A percentile compares a stretch with the other conserved stretches of the same genome.
Evolutionary conservation across 2,888 invertebrate genomes (phyloP).

Genomic region (Timandra comae): DNA sequence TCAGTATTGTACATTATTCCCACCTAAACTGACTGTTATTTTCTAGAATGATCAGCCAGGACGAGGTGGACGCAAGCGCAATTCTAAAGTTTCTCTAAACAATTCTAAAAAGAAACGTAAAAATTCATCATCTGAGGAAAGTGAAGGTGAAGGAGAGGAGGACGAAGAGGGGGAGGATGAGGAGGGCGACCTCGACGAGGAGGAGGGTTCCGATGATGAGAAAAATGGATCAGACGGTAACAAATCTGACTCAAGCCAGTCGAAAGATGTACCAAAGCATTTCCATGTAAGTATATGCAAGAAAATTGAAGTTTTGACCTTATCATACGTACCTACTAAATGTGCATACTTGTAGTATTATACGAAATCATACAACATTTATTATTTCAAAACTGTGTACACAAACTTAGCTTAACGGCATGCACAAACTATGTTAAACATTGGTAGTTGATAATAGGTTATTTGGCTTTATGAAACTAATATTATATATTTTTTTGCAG

Average conservation of each 20-base stretch:
- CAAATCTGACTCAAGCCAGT: slow-evolving; percentile 73
- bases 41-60: slow-evolving; percentile 50
- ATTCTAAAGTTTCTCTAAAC: slow-evolving; percentile 47
- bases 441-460: no score
- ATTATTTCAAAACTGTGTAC: no score
- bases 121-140: slow-evolving; percentile 64
- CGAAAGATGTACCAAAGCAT: slow-evolving; percentile 75
- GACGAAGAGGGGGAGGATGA: slow-evolving; percentile 65
- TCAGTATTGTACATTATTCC: no score
- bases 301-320: no score
- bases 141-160: slow-evolving; percentile 60
- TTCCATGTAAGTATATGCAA: slow-evolving; percentile 73
- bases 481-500: slow-evolving; percentile 49
- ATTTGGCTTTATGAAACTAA: no score
- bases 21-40: no score
- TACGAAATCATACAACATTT: no score
- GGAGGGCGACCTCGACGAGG: slow-evolving; percentile 65
- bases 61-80: slow-evolving; percentile 54
- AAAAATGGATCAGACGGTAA: slow-evolving; percentile 74
- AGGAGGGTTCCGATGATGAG: slow-evolving; percentile 72
- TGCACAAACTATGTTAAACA: no score
- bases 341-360: background rate
- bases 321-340: no score
- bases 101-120: slow-evolving; percentile 70
- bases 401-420: no score